Percentiles rank a stretch among this genome's conserved stretches.
phyloP scores from a whole-genome alignment of 2,797 vertebrate species.

The Cyprinodon diabolis region DNA sequence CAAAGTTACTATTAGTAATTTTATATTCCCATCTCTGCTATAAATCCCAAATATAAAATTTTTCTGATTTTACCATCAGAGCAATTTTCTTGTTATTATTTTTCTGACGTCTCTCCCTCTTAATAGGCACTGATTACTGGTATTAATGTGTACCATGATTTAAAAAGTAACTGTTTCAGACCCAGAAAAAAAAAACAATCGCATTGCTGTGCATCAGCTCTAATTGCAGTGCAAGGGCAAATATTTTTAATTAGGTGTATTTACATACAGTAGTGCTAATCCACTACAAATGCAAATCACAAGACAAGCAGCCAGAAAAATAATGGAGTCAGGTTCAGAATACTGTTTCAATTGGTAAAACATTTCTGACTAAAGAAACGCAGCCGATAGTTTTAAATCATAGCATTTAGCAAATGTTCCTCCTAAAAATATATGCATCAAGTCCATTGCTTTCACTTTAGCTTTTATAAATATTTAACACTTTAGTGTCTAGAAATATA shows the following conservation, averaged over 20 bases:
- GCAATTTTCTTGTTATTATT: background rate
- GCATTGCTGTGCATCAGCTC: background rate
- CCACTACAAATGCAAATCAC: background rate
- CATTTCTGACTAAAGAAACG: background rate
- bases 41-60: conserved; percentile 61
- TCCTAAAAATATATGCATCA: background rate
- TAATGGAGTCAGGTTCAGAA: background rate
- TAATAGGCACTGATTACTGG: background rate
- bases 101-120: conserved; percentile 27
- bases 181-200: background rate
- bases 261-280: background rate
- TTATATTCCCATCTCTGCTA: conserved; percentile 66
- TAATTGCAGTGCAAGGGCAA: background rate
- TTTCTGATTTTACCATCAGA: conserved; percentile 41
- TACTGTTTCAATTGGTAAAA: background rate
- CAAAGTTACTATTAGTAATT: conserved; percentile 75
- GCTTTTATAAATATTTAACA: no score
- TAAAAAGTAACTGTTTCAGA: background rate
- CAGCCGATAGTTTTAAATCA: background rate
- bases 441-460: no score
- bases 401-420: background rate
- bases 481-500: background rate
- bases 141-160: background rate
- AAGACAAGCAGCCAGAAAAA: background rate
- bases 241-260: background rate